Evolutionary conservation across 2,888 invertebrate species (phyloP).

Genomic region (Graphium colonna): DNA sequence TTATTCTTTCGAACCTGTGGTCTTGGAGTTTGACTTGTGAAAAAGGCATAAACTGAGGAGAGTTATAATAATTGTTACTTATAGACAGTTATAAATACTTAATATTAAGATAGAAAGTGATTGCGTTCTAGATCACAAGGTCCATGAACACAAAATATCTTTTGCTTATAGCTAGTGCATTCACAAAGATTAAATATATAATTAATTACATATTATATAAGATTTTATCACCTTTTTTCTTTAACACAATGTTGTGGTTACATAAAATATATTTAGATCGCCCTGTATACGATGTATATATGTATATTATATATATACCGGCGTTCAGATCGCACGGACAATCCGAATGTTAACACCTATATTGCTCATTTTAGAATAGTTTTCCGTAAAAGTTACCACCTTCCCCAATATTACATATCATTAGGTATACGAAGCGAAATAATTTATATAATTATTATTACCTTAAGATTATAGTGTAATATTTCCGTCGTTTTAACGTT

Average conservation of each 20-base stretch:
- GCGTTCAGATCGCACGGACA: slow-evolving; percentile 12
- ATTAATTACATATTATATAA: slow-evolving; percentile 35
- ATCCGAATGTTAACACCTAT: slow-evolving; percentile 33
- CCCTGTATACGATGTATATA: slow-evolving; percentile 48
- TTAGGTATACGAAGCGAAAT: slow-evolving; percentile 44
- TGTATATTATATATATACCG: slow-evolving; percentile 34
- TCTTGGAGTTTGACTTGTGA: neutral
- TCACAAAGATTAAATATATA: slow-evolving; percentile 19
- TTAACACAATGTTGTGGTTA: slow-evolving; percentile 36
- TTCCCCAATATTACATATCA: slow-evolving; percentile 13
- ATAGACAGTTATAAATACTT: slow-evolving; percentile 3
- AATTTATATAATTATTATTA: slow-evolving; percentile 43
- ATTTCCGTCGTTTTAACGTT: slow-evolving; percentile 40
- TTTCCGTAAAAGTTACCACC: slow-evolving; percentile 26
- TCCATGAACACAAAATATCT: slow-evolving; percentile 59
- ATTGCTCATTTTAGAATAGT: slow-evolving; percentile 49
- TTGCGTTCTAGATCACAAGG: slow-evolving; percentile 41
- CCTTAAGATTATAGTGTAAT: slow-evolving; percentile 47
- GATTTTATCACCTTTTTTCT: slow-evolving; percentile 41
- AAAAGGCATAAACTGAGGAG: neutral
- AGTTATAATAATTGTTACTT: neutral
- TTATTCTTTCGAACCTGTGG: neutral
- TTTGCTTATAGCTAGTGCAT: slow-evolving; percentile 41
- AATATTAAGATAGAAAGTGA: slow-evolving; percentile 7
- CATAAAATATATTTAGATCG: slow-evolving; percentile 54